These are phyloP conservation scores for Puma concolor DNA, from an alignment of 2,113 vertebrate genomes.

Conservation along the genomic window DNA sequence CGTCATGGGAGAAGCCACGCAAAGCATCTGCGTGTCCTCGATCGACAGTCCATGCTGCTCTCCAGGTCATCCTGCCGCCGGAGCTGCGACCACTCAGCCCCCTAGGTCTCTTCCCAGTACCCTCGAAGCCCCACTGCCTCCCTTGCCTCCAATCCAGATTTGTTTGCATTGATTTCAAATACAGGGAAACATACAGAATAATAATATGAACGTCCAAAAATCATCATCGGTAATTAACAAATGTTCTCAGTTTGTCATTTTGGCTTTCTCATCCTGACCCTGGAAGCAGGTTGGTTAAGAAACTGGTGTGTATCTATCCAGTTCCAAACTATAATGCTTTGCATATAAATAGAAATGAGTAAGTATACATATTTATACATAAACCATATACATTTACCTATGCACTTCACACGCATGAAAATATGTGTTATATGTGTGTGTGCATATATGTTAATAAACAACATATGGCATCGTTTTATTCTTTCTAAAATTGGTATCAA, in stretches of 20 bases:
- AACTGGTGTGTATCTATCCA: background rate
- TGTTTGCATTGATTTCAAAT: background rate
- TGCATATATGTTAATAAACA: too few relatives aligned
- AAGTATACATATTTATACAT: too few relatives aligned
- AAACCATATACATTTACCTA: background rate
- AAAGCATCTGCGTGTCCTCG: background rate
- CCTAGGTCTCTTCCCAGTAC: rapidly evolving
- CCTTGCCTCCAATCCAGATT: background rate
- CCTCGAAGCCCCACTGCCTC: too few relatives aligned
- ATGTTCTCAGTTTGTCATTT: rapidly evolving
- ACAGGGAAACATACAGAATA: background rate
- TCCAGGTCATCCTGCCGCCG: rapidly evolving
- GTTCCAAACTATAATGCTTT: background rate
- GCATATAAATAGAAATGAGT: background rate
- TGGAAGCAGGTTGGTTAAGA: background rate
- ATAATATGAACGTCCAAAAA: background rate
- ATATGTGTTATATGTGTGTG: rapidly evolving
- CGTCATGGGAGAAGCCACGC: rapidly evolving
- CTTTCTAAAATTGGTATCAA: background rate
- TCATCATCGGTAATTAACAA: background rate
- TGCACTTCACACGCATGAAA: rapidly evolving
- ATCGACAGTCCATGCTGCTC: rapidly evolving
- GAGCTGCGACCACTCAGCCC: too few relatives aligned
- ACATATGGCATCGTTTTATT: rapidly evolving
- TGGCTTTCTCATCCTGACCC: background rate